Evolutionary conservation across 1,140 invertebrate species (phyloP), one percentile per base, ranked within the genome.

Genomic region (Eriosoma lanigerum): DNA sequence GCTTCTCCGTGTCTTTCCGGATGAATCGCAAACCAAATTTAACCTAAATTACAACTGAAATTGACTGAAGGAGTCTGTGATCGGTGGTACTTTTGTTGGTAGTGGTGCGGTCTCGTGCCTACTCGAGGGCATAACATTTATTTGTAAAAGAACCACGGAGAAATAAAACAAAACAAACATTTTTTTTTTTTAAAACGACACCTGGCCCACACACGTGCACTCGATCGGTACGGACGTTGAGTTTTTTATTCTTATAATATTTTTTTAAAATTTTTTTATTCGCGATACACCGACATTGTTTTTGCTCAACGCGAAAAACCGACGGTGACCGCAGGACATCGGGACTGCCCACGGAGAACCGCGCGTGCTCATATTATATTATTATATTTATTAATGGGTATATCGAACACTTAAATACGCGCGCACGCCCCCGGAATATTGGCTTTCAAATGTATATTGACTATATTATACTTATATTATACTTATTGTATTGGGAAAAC

Each of bases 261-360:
- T n/a, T n/a, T n/a, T n/a, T n/a, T n/a, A n/a, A n/a, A n/a, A 29
- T 26, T 72, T 52, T 52, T 72, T 38, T 38, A 3, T 38, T 38
- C 32, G 3, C 46, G 48, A 29, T 5, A 56, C 58, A 44, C 15
- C 50, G 26, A 38, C 50, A 56, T 75, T 75, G 72, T 75, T 75
- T 58, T 75, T 75, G 72, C 52, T 75, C 52, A 58, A 58, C 29
- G 29, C 32, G 52, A 56, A 75, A 68, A 75, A 75, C 72, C 72
- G 13, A 50, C 19, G 9, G 29, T 32, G 70, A 10, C 70, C 52
- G 29, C 72, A 29, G 72, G 72, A 8, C 48, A 26, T 24, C 72
- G n/a, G 10, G 72, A 58, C 72, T 73, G 48, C 50, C 52, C 32
- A 58, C 52, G 9, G 72, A 32, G 72, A 1, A 19, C n/a, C 48